phyloP scores from a whole-genome alignment of 2,113 vertebrate species.

The Lamprologus speciosus region DNA sequence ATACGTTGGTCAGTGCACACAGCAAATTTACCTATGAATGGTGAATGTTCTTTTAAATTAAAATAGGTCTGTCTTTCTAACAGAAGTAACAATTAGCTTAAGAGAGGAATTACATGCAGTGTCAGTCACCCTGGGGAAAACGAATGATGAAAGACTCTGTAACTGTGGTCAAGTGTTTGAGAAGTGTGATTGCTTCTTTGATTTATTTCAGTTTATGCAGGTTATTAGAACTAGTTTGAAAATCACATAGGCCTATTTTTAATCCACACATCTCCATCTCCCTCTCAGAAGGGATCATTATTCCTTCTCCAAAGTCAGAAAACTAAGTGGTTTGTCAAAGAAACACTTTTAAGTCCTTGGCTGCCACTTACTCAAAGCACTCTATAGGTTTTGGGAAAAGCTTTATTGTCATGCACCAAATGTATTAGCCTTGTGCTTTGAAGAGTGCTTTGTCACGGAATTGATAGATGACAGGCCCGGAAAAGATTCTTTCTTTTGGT shows the following conservation, averaged over 20 bases:
- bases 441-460: slow-evolving; percentile 30
- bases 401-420: slow-evolving; percentile 38
- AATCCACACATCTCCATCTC: background rate
- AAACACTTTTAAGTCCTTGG: slow-evolving; percentile 38
- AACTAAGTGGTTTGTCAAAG: slow-evolving; percentile 58
- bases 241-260: slow-evolving; percentile 28
- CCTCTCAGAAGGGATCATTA: slow-evolving; percentile 33
- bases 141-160: slow-evolving; percentile 24
- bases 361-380: slow-evolving; percentile 19
- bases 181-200: slow-evolving; percentile 28
- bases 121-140: slow-evolving; percentile 11
- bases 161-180: slow-evolving; percentile 54
- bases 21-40: background rate
- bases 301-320: slow-evolving; percentile 36
- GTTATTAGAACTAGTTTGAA: slow-evolving; percentile 34
- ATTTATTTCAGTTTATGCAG: slow-evolving; percentile 31
- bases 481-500: slow-evolving; percentile 15
- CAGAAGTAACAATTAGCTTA: slow-evolving; percentile 22
- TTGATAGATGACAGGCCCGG: slow-evolving; percentile 42
- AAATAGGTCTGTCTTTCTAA: slow-evolving; percentile 8
- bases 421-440: slow-evolving; percentile 41
- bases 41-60: background rate
- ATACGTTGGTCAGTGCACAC: background rate
- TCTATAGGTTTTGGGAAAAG: slow-evolving; percentile 40
- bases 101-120: background rate